These are phyloP conservation scores for Gavialis gangeticus DNA, from an alignment of 2,113 vertebrate species.

Conservation along the genomic window DNA sequence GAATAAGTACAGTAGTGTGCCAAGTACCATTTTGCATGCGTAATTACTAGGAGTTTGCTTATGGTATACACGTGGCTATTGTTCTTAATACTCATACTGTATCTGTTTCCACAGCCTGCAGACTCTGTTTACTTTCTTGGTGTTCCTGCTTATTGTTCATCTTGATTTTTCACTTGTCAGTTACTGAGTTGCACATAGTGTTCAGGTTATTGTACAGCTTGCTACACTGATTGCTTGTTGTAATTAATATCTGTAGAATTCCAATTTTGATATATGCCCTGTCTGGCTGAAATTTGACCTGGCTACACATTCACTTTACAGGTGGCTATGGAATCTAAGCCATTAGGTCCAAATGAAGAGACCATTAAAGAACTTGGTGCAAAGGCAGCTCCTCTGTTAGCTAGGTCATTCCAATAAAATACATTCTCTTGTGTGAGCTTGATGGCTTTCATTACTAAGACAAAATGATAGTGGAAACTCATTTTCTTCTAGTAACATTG, in stretches of 20 bases:
- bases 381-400: not conserved
- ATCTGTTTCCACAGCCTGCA: not conserved
- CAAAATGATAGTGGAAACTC: not conserved
- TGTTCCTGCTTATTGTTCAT: not conserved
- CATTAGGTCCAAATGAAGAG: not conserved
- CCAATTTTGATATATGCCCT: not conserved
- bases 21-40: not conserved
- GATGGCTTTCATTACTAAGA: not conserved
- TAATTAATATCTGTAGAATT: not conserved
- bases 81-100: not conserved
- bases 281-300: not conserved
- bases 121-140: not conserved
- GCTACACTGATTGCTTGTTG: not conserved
- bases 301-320: not conserved
- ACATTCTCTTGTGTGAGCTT: not conserved
- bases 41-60: not conserved
- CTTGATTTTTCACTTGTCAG: not conserved
- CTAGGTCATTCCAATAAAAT: not conserved
- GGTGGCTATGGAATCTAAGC: not conserved
- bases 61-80: not conserved
- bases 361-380: not conserved
- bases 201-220: not conserved
- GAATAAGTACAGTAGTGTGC: not conserved
- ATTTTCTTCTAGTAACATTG: not conserved
- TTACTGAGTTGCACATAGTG: not conserved